Base-by-base conservation (phyloP, 2,888 invertebrate genomes). In the Muscina levida region DNA sequence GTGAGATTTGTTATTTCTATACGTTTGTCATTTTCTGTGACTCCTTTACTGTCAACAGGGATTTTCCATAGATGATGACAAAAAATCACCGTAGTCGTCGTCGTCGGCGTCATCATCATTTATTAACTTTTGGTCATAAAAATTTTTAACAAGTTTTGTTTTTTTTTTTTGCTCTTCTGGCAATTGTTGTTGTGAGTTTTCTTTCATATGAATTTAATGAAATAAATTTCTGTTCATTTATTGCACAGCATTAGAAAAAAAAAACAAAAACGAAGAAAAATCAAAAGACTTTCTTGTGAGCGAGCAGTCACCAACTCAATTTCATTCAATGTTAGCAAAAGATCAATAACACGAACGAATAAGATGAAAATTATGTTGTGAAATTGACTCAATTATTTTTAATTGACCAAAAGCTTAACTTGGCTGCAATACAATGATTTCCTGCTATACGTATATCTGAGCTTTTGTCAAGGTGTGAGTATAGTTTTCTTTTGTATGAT, bases 61-160 rank as follows among this genome's bases (percentile, higher is more conserved):
- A 65, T 80, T 80, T 71, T 72, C 68, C 44, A 62, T 13, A 42
- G 62, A 62, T 37, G 62, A 62, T 42, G 19, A 42, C 42, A 19
- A 31, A 31, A 31, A 31, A 8, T 31, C 31, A 31, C 8, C 78
- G 22, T 51, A 17, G 19, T 22, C 51, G 19, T 19, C 17, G 13
- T 31, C 78, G 22, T 51, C 51, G 19, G 11, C 51, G 19, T 19
- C 17, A 22, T 72, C 77, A 77, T 80, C 65, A 72, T 70, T 80
- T 73, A 70, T 73, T 72, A 77, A 70, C 59, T 76, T 77, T 77
- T 80, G 77, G 72, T 77, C 80, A 75, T 80, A 79, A 77, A 80
- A 80, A 17, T 39, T 80, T 71, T 77, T 77, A 66, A 80, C 77
- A 73, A 77, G 72, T 76, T 79, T 78, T 73, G 53, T 39, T 78